These are phyloP conservation scores for Carettochelys insculpta DNA, from an alignment of 2,113 vertebrate species.

Conservation along the genomic window DNA sequence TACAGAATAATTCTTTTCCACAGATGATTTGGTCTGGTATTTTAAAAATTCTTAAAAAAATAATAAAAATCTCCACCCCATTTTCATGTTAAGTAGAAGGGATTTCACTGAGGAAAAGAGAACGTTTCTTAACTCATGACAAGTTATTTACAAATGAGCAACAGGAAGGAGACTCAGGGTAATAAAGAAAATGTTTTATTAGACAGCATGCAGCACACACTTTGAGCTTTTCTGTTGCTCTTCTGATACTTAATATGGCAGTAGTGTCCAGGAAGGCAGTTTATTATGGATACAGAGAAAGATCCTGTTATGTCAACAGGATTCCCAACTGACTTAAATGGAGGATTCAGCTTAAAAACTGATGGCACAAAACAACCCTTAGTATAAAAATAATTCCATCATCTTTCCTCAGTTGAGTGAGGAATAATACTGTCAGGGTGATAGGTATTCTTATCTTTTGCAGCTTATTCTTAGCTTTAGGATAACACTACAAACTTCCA, in stretches of 20 bases:
- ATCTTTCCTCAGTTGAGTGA: neutral
- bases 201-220: neutral
- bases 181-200: neutral
- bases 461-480: no score
- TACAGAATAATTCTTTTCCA: constrained; percentile 73
- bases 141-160: constrained; percentile 12
- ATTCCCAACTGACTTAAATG: neutral
- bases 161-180: neutral
- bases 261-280: neutral
- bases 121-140: neutral
- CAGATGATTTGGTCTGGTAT: constrained; percentile 64
- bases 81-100: neutral
- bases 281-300: neutral
- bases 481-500: rapidly evolving
- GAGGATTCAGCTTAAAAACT: neutral
- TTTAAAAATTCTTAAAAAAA: constrained; percentile 19
- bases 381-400: neutral
- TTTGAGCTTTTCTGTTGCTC: neutral
- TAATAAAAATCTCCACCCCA: neutral
- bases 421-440: rapidly evolving
- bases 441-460: rapidly evolving
- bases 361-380: rapidly evolving
- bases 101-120: neutral
- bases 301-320: rapidly evolving
- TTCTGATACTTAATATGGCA: neutral